phyloP scores from a whole-genome alignment of 2,888 invertebrate species.

The Agrenia bidenticulata region DNA sequence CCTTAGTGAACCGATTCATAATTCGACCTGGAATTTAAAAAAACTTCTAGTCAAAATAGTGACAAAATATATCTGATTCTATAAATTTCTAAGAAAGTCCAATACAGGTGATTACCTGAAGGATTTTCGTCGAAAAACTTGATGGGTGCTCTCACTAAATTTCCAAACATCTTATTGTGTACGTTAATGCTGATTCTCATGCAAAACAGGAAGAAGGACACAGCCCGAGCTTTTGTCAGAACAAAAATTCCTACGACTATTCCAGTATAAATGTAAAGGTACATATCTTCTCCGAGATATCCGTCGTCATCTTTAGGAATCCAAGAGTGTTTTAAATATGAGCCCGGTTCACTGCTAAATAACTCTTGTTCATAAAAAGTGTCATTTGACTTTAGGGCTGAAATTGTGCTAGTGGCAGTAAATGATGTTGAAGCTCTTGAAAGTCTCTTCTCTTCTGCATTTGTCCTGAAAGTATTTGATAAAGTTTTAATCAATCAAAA shows the following conservation, averaged over 20 bases:
- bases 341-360: no score
- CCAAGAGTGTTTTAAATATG: slow-evolving; percentile 18
- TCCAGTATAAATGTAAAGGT: slow-evolving; percentile 55
- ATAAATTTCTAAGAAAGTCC: no score
- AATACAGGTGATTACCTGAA: slow-evolving; percentile 38
- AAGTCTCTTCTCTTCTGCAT: slow-evolving; percentile 28
- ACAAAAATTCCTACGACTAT: slow-evolving; percentile 54
- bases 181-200: slow-evolving; percentile 57
- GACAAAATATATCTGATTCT: no score
- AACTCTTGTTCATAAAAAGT: no score
- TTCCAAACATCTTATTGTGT: slow-evolving; percentile 59
- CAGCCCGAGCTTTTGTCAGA: slow-evolving; percentile 57
- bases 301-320: slow-evolving; percentile 31
- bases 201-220: slow-evolving; percentile 56
- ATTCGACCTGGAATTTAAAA: slow-evolving; percentile 57
- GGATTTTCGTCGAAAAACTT: slow-evolving; percentile 52
- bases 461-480: slow-evolving; percentile 25
- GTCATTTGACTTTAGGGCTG: no score
- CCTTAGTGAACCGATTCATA: slow-evolving; percentile 60
- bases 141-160: slow-evolving; percentile 58
- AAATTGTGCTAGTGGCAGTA: neutral
- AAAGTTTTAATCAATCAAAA: neutral
- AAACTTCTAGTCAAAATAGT: no score
- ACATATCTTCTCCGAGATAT: slow-evolving; percentile 53
- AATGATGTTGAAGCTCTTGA: neutral